Conservation (phyloP, 2,797 vertebrate species). For the Leptatherina wallacei region DNA sequence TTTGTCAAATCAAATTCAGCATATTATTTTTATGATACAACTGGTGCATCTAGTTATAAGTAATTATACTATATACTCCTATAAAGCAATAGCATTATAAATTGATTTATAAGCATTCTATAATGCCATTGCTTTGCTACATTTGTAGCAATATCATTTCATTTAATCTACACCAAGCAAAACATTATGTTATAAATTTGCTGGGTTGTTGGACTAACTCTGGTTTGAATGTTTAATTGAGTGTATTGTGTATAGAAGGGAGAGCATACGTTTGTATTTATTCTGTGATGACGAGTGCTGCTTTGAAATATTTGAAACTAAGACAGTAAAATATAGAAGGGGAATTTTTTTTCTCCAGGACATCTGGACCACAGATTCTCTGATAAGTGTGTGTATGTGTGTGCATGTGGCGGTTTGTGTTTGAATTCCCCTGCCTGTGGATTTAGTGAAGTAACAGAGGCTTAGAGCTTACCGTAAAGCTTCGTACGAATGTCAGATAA, state of each 20-base stretch:
- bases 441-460: slow-evolving; percentile 68
- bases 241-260: background rate
- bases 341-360: slow-evolving; percentile 34
- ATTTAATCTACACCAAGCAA: no score
- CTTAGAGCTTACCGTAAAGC: slow-evolving; percentile 72
- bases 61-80: no score
- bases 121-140: no score
- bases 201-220: background rate
- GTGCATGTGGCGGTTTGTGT: slow-evolving; percentile 8
- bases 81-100: no score
- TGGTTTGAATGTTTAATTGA: slow-evolving; percentile 10
- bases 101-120: no score
- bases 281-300: background rate
- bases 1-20: background rate
- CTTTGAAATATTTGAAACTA: slow-evolving; percentile 15
- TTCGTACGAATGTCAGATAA: slow-evolving; percentile 60
- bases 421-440: slow-evolving; percentile 31
- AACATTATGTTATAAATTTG: no score
- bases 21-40: no score
- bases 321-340: slow-evolving; percentile 36
- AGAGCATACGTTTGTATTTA: slow-evolving; percentile 4
- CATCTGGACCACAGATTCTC: slow-evolving; percentile 51
- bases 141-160: no score
- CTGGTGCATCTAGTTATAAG: no score
- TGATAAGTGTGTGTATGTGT: slow-evolving; percentile 30